Conservation (phyloP, 2,888 invertebrate species). For the Meiosimyza decipiens region DNA sequence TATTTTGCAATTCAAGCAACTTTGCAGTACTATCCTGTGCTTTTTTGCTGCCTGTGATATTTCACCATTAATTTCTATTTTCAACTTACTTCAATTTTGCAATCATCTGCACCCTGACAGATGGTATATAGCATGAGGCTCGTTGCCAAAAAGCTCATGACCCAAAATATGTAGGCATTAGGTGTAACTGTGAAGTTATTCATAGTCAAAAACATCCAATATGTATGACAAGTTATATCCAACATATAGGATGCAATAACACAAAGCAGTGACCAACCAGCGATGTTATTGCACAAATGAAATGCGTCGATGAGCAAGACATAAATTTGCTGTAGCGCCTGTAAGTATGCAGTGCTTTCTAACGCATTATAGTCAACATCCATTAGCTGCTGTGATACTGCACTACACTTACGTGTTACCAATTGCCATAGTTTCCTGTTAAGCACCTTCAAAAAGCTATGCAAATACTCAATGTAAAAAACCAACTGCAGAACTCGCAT, state of each 20-base stretch:
- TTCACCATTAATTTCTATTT: neutral
- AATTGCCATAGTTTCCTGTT: conserved; percentile 41
- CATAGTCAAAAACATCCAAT: conserved; percentile 46
- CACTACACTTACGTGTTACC: conserved; percentile 38
- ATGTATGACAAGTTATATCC: conserved; percentile 44
- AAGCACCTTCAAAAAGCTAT: conserved; percentile 25
- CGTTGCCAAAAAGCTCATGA: conserved; percentile 37
- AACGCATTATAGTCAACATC: conserved; percentile 40
- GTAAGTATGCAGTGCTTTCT: conserved; percentile 37
- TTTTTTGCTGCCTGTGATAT: too few relatives aligned
- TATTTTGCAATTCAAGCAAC: too few relatives aligned
- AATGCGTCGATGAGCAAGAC: conserved; percentile 39
- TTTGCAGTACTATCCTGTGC: too few relatives aligned
- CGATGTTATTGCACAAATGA: conserved; percentile 42
- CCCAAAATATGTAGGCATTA: too few relatives aligned
- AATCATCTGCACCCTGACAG: conserved; percentile 40
- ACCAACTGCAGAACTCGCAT: conserved; percentile 40
- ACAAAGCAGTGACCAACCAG: conserved; percentile 45
- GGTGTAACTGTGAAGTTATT: conserved; percentile 21
- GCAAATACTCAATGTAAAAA: conserved; percentile 38
- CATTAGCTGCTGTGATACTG: conserved; percentile 32
- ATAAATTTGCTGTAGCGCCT: conserved; percentile 40
- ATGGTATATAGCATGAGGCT: conserved; percentile 34
- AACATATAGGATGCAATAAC: conserved; percentile 41
- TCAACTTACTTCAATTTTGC: conserved; percentile 40